Conservation (phyloP, 2,113 vertebrate genomes). For the Chaetops frenatus region DNA sequence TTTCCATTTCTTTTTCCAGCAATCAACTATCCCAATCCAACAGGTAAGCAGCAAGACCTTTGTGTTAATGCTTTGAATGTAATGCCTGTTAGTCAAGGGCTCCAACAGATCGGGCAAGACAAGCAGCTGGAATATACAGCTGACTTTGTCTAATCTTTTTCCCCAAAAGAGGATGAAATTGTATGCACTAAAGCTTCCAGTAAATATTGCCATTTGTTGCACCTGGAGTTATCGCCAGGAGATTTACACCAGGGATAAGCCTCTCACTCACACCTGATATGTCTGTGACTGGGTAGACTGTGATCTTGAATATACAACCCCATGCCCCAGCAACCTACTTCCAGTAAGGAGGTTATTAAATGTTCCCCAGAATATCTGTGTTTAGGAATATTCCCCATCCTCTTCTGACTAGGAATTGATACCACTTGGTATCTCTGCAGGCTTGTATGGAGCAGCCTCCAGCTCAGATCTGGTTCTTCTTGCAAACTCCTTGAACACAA, state of each 20-base stretch:
- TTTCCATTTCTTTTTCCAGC: constrained; percentile 59
- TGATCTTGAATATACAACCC: background rate
- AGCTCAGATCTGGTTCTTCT: background rate
- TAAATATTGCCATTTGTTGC: background rate
- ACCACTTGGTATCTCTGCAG: background rate
- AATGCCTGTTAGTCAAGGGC: background rate
- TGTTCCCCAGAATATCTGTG: background rate
- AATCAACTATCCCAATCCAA: constrained; percentile 63
- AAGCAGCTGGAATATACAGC: background rate
- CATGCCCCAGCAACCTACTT: background rate
- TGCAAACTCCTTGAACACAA: background rate
- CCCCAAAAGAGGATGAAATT: background rate
- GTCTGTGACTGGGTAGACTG: background rate
- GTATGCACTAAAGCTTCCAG: background rate
- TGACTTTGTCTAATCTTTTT: background rate
- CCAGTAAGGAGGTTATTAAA: background rate
- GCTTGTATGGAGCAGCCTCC: background rate
- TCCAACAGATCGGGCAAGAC: background rate
- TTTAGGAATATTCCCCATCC: background rate
- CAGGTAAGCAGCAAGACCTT: constrained; percentile 50
- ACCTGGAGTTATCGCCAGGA: background rate
- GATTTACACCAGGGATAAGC: background rate
- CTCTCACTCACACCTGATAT: background rate
- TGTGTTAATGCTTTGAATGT: background rate
- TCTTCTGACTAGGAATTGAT: background rate